Conservation (phyloP, 2,797 vertebrate genomes). For the Gymnoscopelus microlampas region DNA sequence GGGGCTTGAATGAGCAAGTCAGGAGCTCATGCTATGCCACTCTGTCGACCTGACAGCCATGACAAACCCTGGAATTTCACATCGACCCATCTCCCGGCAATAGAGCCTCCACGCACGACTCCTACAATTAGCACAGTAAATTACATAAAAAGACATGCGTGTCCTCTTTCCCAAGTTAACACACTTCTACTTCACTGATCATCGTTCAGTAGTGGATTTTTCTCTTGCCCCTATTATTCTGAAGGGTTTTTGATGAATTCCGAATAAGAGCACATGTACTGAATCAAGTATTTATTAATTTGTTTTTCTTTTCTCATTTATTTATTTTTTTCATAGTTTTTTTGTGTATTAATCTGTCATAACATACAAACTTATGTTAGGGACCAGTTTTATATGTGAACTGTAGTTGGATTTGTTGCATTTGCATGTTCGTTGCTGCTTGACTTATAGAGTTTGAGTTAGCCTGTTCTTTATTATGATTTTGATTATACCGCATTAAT, state of each 20-base stretch:
- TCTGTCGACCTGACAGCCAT: conserved; percentile 68
- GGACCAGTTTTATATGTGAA: no score
- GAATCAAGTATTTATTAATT: no score
- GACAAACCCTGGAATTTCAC: conserved; percentile 63
- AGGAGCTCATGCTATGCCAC: conserved; percentile 50
- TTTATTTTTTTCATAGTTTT: no score
- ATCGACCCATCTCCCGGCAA: conserved; percentile 63
- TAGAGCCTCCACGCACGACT: conserved; percentile 32
- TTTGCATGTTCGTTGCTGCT: neutral
- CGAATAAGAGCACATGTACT: no score
- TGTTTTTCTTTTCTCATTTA: no score
- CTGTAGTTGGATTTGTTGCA: no score
- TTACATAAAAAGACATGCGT: conserved; percentile 47
- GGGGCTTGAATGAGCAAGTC: conserved; percentile 56
- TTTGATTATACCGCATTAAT: conserved; percentile 44
- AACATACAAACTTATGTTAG: no score
- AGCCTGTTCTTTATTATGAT: conserved; percentile 20
- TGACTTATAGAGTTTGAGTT: conserved; percentile 6
- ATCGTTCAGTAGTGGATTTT: neutral
- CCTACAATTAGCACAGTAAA: conserved; percentile 55
- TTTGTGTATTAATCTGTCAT: no score
- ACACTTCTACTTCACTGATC: conserved; percentile 16
- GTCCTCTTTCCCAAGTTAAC: conserved; percentile 5
- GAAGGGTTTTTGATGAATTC: neutral
- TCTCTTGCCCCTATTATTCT: neutral